phyloP scores from a whole-genome alignment of 2,888 invertebrate genomes.

The Sphecodes monilicornis region DNA sequence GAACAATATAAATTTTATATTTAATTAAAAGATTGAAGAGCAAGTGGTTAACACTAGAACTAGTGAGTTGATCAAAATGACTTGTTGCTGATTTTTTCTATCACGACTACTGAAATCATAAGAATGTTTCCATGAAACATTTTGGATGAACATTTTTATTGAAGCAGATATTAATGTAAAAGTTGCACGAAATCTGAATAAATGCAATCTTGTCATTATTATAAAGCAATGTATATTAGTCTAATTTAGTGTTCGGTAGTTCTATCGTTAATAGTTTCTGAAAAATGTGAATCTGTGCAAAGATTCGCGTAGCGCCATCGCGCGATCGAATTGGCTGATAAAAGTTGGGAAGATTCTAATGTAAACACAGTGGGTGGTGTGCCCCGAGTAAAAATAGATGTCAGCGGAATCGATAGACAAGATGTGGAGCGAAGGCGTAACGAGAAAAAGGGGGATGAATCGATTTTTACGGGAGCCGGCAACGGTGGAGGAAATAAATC shows the following conservation, averaged over 20 bases:
- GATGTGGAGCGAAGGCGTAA: conserved; percentile 28
- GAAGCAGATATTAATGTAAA: no score
- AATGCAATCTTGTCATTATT: no score
- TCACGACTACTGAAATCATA: no score
- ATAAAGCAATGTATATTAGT: no score
- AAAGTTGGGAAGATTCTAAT: conserved; percentile 16
- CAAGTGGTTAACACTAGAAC: no score
- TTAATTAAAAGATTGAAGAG: not conserved
- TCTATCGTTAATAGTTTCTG: not conserved
- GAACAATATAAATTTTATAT: not conserved
- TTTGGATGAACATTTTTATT: no score
- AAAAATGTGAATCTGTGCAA: conserved; percentile 57
- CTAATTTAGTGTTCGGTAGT: no score
- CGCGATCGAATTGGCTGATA: not conserved
- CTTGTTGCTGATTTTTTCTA: no score
- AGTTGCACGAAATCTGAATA: no score
- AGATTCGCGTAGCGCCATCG: not conserved
- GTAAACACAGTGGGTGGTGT: conserved; percentile 25
- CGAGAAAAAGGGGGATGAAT: conserved; percentile 27
- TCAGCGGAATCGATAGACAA: conserved; percentile 43
- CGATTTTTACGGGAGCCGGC: conserved; percentile 15
- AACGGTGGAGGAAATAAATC: conserved; percentile 2
- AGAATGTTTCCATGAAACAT: no score
- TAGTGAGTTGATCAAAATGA: no score
- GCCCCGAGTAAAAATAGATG: conserved; percentile 27